Evolutionary conservation across 2,113 vertebrate genomes (phyloP).

Genomic region (Amazona guildingii): DNA sequence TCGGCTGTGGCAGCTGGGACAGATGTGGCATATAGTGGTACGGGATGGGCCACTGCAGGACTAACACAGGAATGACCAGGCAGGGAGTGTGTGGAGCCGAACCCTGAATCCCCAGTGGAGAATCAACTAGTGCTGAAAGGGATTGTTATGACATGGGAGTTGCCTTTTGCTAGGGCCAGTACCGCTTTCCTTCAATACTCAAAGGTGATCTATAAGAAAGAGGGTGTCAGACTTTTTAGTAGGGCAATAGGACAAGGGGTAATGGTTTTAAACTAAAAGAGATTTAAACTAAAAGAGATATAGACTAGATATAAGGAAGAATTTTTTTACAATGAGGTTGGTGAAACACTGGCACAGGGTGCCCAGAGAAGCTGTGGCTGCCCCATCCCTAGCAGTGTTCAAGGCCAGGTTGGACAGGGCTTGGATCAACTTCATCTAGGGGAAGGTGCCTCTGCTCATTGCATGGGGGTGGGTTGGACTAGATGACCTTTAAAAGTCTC

Average conservation of each 20-base stretch:
- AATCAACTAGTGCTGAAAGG: background rate
- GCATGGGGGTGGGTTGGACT: background rate
- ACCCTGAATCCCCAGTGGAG: background rate
- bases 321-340: background rate
- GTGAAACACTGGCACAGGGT: background rate
- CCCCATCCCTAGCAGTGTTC: background rate
- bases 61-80: background rate
- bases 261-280: background rate
- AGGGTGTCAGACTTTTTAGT: background rate
- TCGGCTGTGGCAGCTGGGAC: background rate
- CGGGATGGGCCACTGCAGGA: background rate
- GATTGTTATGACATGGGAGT: rapidly evolving
- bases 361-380: background rate
- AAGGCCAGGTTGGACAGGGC: background rate
- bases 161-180: background rate
- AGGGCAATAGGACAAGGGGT: background rate
- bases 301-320: background rate
- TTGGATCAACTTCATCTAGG: background rate
- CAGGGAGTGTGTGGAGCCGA: background rate
- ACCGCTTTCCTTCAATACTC: background rate
- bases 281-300: background rate
- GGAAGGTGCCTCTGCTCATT: background rate
- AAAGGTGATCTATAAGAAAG: background rate
- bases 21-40: background rate
- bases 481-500: background rate